Conservation (phyloP, 2,797 vertebrate species). For the Syncerus caffer region DNA sequence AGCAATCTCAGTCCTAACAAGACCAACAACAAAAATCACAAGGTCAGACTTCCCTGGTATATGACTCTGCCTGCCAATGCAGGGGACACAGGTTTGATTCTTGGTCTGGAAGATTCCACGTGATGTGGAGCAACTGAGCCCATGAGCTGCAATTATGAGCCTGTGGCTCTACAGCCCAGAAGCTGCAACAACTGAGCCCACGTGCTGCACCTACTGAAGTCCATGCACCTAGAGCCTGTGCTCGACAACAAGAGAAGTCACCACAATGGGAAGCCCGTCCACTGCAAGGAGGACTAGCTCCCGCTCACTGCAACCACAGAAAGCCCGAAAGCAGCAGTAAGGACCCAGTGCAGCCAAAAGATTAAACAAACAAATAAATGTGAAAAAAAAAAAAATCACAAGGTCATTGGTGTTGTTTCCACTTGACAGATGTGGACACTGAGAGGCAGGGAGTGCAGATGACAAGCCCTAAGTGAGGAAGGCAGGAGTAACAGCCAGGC, state of each 20-base stretch:
- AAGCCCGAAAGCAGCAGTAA: background rate
- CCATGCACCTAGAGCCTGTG: background rate
- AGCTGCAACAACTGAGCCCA: background rate
- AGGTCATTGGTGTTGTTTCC: background rate
- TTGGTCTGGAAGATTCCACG: background rate
- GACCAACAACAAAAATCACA: background rate
- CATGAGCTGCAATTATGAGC: background rate
- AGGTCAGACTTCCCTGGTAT: background rate
- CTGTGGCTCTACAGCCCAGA: background rate
- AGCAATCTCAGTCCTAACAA: background rate
- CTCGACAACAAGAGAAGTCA: background rate
- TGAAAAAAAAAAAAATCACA: background rate
- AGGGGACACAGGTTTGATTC: background rate
- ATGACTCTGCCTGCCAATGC: background rate
- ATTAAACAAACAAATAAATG: background rate
- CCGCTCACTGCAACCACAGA: background rate
- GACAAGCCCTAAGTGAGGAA: background rate
- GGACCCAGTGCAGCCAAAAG: background rate
- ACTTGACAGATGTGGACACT: background rate
- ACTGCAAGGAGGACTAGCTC: background rate
- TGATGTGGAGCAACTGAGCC: background rate
- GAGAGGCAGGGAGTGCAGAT: background rate
- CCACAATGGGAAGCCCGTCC: background rate
- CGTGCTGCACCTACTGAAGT: background rate
- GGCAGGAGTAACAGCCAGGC: background rate